Conservation (phyloP, 2,888 invertebrate genomes). For the Cancer borealis region DNA sequence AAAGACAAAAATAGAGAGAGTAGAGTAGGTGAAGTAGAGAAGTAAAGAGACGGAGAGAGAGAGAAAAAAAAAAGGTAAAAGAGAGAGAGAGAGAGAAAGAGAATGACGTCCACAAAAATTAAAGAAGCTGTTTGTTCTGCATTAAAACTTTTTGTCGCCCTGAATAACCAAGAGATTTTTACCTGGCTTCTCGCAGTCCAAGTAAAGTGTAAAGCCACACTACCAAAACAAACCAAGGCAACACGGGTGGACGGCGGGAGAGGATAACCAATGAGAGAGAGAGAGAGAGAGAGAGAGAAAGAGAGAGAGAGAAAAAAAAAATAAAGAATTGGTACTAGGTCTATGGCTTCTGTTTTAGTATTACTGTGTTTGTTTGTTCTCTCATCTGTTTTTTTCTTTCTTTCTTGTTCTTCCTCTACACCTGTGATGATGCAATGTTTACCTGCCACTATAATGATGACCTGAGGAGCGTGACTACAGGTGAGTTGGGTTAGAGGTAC, state of each 20-base stretch:
- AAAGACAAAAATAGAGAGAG: neutral
- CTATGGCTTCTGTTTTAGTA: too few relatives aligned
- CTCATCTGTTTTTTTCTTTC: neutral
- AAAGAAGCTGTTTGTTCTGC: conserved; percentile 24
- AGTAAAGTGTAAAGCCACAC: conserved; percentile 15
- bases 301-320: too few relatives aligned
- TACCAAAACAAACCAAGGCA: neutral
- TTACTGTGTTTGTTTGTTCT: neutral
- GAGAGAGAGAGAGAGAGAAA: neutral
- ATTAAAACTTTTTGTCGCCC: conserved; percentile 32
- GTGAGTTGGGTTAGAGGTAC: too few relatives aligned
- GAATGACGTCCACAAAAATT: neutral
- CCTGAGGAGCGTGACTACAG: too few relatives aligned
- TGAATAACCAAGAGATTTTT: conserved; percentile 29
- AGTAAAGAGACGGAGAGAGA: neutral
- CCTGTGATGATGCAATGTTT: too few relatives aligned
- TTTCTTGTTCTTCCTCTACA: too few relatives aligned
- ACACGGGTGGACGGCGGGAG: neutral
- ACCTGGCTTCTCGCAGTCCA: neutral
- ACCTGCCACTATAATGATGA: neutral
- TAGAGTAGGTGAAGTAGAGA: neutral
- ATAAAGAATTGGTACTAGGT: too few relatives aligned
- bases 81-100: neutral
- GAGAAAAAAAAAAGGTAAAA: neutral
- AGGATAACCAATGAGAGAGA: neutral